A percentile compares a stretch with the other conserved stretches of the same genome.
Conservation (phyloP, 2,797 vertebrate species). For the Syngnathus rostellatus region DNA sequence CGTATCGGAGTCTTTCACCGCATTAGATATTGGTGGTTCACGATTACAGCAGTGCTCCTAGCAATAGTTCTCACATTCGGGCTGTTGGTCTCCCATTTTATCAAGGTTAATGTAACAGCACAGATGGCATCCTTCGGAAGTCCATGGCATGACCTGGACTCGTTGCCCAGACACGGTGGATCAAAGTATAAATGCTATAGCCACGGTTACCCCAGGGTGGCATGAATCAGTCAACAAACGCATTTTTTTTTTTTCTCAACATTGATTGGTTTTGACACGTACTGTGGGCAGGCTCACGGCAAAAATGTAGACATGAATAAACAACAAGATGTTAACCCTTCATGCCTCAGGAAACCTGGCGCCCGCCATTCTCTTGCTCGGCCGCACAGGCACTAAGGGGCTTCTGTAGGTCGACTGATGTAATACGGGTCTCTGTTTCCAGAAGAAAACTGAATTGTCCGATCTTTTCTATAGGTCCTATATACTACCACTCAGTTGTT, state of each 20-base stretch:
- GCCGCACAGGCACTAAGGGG: constrained; percentile 20
- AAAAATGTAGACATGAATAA: constrained; percentile 41
- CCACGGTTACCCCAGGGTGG: constrained; percentile 21
- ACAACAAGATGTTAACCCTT: constrained; percentile 39
- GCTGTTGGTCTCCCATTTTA: constrained; percentile 31
- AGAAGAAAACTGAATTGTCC: constrained; percentile 15
- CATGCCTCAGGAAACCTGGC: constrained; percentile 39
- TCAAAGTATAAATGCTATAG: constrained; percentile 27
- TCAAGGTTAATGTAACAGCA: constrained; percentile 34
- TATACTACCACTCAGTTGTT: constrained; percentile 24
- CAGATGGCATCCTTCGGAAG: constrained; percentile 42
- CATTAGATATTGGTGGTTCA: neutral
- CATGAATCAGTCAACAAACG: constrained; percentile 40
- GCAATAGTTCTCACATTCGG: constrained; percentile 18
- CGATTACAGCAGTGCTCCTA: constrained; percentile 1
- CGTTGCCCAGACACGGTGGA: constrained; percentile 33
- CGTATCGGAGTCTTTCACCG: neutral
- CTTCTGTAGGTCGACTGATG: constrained; percentile 32
- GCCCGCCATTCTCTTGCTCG: constrained; percentile 25
- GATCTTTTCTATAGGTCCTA: constrained; percentile 14
- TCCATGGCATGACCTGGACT: constrained; percentile 37
- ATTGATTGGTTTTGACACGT: constrained; percentile 50
- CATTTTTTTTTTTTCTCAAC: constrained; percentile 36
- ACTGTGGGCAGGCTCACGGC: constrained; percentile 38
- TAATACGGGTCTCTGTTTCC: constrained; percentile 20